Conservation (phyloP, 2,113 vertebrate species). For the Spilogale gracilis region DNA sequence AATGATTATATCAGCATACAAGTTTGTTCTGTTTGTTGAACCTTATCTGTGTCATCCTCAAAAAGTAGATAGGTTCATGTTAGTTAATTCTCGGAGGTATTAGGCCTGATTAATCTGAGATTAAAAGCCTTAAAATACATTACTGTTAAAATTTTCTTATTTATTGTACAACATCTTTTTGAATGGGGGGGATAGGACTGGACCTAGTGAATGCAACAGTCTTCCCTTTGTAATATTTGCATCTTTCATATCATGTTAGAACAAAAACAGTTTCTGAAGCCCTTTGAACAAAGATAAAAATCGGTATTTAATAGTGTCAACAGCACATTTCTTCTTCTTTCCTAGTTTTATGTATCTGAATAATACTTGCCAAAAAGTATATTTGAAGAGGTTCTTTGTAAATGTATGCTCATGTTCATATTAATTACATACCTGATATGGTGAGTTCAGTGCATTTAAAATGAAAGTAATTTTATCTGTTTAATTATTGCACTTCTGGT, state of each 20-base stretch:
- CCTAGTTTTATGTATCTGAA: neutral
- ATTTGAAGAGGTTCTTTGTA: neutral
- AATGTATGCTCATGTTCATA: neutral
- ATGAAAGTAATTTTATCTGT: neutral
- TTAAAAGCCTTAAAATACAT: neutral
- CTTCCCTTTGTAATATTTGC: slow-evolving; percentile 67
- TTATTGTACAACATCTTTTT: neutral
- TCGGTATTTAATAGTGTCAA: neutral
- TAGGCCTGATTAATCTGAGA: neutral
- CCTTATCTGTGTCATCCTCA: neutral
- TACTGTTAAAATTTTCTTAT: neutral
- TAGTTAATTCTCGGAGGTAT: neutral
- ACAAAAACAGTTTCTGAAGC: slow-evolving; percentile 28
- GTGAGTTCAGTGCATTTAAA: slow-evolving; percentile 19
- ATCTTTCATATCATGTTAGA: neutral
- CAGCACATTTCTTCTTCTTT: neutral
- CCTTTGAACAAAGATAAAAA: neutral
- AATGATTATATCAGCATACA: neutral
- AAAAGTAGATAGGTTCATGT: neutral
- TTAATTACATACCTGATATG: neutral
- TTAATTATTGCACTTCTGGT: slow-evolving; percentile 44
- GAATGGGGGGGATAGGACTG: neutral
- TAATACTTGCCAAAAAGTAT: slow-evolving; percentile 9
- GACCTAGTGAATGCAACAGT: slow-evolving; percentile 19
- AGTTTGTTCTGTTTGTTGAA: slow-evolving; percentile 14